phyloP scores from a whole-genome alignment of 1,140 invertebrate species.

The Pseudachorutes palmiensis region DNA sequence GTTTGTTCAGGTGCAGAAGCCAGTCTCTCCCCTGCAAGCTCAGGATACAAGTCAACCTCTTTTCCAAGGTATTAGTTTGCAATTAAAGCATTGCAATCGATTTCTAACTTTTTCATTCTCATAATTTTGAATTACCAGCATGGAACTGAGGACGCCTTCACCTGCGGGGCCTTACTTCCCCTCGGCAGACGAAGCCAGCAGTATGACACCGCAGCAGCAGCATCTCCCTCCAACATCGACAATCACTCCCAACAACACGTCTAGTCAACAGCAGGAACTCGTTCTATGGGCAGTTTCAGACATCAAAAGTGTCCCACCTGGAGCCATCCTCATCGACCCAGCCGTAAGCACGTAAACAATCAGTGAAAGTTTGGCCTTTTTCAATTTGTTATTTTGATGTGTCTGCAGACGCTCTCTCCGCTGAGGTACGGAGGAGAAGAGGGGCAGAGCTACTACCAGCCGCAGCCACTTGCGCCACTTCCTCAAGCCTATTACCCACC shows the following conservation, averaged over 20 bases:
- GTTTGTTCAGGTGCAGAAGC: not conserved
- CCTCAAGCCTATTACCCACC: not conserved
- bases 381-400: not conserved
- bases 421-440: not conserved
- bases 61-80: too few species aligned
- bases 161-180: slow-evolving; percentile 4
- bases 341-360: not conserved
- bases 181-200: not conserved
- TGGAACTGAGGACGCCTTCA: slow-evolving; percentile 7
- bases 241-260: not conserved
- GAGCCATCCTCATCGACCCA: not conserved
- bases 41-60: slow-evolving; percentile 5
- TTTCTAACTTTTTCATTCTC: too few species aligned
- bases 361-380: not conserved
- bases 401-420: slow-evolving; percentile 9
- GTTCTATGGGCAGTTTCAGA: slow-evolving; percentile 8
- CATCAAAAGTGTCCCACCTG: slow-evolving; percentile 4
- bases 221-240: not conserved
- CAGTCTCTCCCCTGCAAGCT: not conserved
- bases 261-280: slow-evolving; percentile 1
- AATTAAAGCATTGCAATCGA: too few species aligned
- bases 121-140: too few species aligned
- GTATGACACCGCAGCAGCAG: not conserved
- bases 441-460: not conserved
- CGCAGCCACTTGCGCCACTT: not conserved